A percentile compares a stretch with the other conserved stretches of the same genome.
phyloP scores from a whole-genome alignment of 2,888 invertebrate genomes.

The Oeneis ivallda region DNA sequence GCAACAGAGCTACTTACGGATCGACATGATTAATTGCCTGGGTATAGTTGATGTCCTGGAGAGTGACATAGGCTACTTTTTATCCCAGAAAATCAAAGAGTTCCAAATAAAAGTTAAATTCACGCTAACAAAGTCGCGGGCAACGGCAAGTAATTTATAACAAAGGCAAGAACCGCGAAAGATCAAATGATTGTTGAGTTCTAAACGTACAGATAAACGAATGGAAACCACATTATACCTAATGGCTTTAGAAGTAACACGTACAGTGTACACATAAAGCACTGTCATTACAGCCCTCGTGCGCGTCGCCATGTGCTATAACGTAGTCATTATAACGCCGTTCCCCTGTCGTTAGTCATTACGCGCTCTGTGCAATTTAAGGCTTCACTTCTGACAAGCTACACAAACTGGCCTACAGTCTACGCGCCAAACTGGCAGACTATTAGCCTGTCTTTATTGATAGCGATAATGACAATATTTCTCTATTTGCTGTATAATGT shows the following conservation, averaged over 20 bases:
- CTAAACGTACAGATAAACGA: background rate
- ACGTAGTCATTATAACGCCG: slow-evolving; percentile 43
- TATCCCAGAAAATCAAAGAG: no score
- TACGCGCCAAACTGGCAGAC: slow-evolving; percentile 7
- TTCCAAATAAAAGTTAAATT: no score
- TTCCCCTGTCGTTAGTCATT: slow-evolving; percentile 46
- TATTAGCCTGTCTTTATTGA: background rate
- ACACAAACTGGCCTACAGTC: slow-evolving; percentile 11
- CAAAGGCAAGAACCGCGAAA: no score
- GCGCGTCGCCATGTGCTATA: slow-evolving; percentile 25
- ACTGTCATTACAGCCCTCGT: background rate
- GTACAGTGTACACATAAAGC: background rate
- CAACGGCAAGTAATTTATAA: no score
- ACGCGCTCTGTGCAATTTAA: slow-evolving; percentile 43
- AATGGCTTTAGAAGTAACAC: background rate
- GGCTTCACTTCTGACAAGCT: slow-evolving; percentile 44
- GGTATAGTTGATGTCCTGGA: no score
- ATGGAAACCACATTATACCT: background rate
- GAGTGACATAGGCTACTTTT: no score
- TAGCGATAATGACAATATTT: background rate
- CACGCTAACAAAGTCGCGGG: no score
- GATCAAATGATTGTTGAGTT: no score
- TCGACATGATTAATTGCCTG: no score
- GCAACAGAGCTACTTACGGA: no score
- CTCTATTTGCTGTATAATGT: background rate